These are phyloP conservation scores for Lasioglossum pauxillum DNA, from an alignment of 2,888 invertebrate species.

Conservation along the genomic window DNA sequence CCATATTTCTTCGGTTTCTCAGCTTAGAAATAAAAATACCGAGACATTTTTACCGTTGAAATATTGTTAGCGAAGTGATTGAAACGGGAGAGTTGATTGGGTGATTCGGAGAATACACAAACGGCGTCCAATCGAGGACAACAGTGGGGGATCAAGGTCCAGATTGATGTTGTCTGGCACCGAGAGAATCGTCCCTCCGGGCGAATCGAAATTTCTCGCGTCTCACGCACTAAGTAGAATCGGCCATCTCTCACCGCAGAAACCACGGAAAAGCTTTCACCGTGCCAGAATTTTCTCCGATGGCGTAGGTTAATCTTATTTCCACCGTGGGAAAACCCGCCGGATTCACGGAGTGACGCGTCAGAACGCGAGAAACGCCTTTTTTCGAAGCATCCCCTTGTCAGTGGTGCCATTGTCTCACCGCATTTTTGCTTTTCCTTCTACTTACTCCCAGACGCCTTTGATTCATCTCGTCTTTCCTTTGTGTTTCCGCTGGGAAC, in stretches of 20 bases:
- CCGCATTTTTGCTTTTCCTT: constrained; percentile 12
- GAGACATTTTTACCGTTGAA: no score
- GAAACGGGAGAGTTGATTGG: not conserved
- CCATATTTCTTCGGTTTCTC: not conserved
- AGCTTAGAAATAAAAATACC: not conserved
- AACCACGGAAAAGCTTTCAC: constrained; percentile 29
- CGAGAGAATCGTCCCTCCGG: constrained; percentile 27
- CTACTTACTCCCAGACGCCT: not conserved
- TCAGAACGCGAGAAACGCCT: constrained; percentile 39
- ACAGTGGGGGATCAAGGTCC: not conserved
- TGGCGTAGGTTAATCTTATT: constrained; percentile 48
- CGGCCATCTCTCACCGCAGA: constrained; percentile 10
- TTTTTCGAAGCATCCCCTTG: constrained; percentile 29
- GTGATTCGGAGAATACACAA: constrained; percentile 17
- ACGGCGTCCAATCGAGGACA: constrained; percentile 31
- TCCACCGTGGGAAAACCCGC: constrained; percentile 28
- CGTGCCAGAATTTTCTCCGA: constrained; percentile 18
- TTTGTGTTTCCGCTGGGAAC: not conserved
- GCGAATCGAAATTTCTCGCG: constrained; percentile 47
- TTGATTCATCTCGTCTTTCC: not conserved
- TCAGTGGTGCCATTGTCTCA: constrained; percentile 23
- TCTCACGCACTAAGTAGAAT: constrained; percentile 38
- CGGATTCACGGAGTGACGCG: constrained; percentile 26
- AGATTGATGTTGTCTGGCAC: constrained; percentile 37
- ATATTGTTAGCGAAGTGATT: no score